Evolutionary conservation across 2,797 vertebrate genomes (phyloP).

Genomic region (Sebastes minor): DNA sequence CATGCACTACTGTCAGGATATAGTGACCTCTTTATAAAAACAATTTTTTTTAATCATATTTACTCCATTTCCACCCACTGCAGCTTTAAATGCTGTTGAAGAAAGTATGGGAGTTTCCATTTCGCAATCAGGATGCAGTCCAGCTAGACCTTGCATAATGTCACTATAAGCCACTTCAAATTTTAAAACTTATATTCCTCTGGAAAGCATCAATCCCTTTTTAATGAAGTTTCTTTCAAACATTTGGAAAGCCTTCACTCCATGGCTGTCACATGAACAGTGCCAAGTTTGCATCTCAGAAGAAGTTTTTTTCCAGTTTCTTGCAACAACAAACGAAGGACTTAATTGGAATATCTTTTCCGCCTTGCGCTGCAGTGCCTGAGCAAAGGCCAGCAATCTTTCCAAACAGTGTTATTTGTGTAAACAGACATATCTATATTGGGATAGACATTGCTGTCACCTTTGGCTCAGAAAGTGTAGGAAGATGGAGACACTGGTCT

Average conservation of each 20-base stretch:
- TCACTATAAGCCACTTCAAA: neutral
- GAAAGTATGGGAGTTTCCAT: neutral
- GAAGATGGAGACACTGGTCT: constrained; percentile 32
- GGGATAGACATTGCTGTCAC: constrained; percentile 39
- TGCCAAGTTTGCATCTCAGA: constrained; percentile 36
- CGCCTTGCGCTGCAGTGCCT: neutral
- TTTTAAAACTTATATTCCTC: neutral
- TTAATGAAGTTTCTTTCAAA: neutral
- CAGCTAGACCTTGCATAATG: neutral
- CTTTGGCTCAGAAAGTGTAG: constrained; percentile 36
- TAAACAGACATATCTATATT: constrained; percentile 63
- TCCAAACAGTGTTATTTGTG: constrained; percentile 66
- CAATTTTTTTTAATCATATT: too few species aligned
- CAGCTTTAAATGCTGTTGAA: neutral
- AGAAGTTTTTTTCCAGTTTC: constrained; percentile 69
- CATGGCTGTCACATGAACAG: constrained; percentile 19
- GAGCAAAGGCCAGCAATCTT: constrained; percentile 48
- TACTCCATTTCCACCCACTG: too few species aligned
- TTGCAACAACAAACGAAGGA: constrained; percentile 67
- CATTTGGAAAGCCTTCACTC: neutral
- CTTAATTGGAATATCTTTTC: constrained; percentile 72
- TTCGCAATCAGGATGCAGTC: neutral
- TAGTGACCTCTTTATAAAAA: too few species aligned
- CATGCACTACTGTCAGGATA: too few species aligned
- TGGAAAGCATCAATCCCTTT: neutral